phyloP scores from a whole-genome alignment of 2,113 vertebrate species.

The Microtus ochrogaster region DNA sequence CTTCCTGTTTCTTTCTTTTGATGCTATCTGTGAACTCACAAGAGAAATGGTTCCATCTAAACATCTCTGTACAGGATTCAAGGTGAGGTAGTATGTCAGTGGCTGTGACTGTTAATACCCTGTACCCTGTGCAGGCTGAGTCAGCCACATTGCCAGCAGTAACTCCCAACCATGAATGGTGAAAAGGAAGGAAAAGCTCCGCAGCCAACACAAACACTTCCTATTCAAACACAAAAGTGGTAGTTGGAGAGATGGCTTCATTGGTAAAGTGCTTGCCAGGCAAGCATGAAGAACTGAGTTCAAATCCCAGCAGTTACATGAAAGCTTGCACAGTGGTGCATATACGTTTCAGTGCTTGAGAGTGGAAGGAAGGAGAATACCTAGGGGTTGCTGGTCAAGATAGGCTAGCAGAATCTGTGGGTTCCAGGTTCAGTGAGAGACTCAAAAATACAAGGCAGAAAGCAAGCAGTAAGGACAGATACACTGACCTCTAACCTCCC shows the following conservation, averaged over 20 bases:
- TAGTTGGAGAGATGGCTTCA: background rate
- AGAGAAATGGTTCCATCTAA: background rate
- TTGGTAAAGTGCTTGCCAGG: background rate
- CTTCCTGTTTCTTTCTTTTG: constrained; percentile 22
- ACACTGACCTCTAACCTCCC: background rate
- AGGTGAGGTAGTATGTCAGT: background rate
- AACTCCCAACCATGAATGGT: background rate
- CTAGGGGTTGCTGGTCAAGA: background rate
- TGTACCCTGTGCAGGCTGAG: background rate
- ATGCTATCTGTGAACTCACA: constrained; percentile 24
- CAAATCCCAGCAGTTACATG: background rate
- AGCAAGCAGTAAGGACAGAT: background rate
- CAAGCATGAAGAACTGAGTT: background rate
- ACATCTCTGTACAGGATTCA: background rate
- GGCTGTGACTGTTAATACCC: background rate
- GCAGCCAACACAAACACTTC: background rate
- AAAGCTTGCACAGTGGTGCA: background rate
- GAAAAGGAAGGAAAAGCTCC: background rate
- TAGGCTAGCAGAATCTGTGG: background rate
- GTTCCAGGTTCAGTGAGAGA: background rate
- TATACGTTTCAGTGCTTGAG: too few relatives aligned
- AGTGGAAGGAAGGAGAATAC: background rate
- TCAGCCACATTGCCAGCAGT: background rate
- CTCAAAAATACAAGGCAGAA: background rate
- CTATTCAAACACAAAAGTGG: background rate